Percentiles rank a stretch among this genome's conserved stretches.
Conservation (phyloP, 2,888 invertebrate genomes). For the Selenia dentaria region DNA sequence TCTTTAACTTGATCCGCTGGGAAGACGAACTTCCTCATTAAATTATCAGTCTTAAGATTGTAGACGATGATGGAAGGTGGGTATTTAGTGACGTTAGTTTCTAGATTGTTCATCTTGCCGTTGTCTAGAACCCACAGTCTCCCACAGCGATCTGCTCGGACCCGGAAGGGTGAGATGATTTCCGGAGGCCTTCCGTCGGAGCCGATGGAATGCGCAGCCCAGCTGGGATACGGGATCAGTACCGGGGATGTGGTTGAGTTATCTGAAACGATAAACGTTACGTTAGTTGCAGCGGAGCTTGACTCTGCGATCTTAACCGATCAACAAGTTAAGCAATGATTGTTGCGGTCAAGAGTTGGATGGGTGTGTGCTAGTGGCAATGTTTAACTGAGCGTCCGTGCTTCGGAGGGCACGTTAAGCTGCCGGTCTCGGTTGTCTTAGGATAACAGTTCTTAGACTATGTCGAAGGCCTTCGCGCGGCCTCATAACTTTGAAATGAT, state of each 20-base stretch:
- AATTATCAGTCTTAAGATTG: conserved; percentile 88
- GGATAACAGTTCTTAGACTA: too few species aligned
- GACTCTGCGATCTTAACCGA: too few species aligned
- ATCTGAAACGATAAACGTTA: conserved; percentile 78
- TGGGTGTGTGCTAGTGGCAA: too few species aligned
- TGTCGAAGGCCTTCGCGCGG: too few species aligned
- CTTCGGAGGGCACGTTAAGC: too few species aligned
- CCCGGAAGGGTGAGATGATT: conserved; percentile 89
- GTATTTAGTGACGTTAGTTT: conserved; percentile 72
- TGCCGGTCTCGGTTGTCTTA: too few species aligned
- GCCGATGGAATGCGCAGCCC: conserved; percentile 89
- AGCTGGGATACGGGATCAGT: conserved; percentile 91
- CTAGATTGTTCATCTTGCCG: conserved; percentile 86
- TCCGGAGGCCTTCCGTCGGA: conserved; percentile 83
- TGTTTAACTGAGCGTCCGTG: too few species aligned
- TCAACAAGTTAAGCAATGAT: too few species aligned
- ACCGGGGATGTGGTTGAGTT: conserved; percentile 87
- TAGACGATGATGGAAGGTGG: conserved; percentile 88
- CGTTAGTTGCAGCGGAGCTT: too few species aligned
- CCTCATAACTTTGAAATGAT: too few species aligned
- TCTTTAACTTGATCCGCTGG: conserved; percentile 87
- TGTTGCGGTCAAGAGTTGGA: too few species aligned
- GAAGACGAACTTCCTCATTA: conserved; percentile 87
- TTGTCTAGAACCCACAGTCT: conserved; percentile 92
- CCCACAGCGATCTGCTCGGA: conserved; percentile 90